Evolutionary conservation across 2,113 vertebrate genomes (phyloP), one percentile per base, ranked within the genome.

Genomic region (Columba janthina): DNA sequence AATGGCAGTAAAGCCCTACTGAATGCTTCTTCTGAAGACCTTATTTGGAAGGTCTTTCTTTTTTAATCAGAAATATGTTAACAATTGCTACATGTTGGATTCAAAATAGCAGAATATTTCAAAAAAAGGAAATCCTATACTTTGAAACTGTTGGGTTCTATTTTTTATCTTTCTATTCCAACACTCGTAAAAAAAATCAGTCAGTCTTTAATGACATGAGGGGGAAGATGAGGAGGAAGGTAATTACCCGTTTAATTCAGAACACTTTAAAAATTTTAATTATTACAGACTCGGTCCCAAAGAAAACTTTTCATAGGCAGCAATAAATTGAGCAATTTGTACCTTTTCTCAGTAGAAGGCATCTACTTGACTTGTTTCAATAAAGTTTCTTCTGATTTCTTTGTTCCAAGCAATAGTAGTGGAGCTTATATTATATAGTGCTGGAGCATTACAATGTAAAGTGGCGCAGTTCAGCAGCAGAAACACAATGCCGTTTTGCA

Each of bases 171-270:
- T 77, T 44, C 24, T 4, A 34, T 53, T 28, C 16, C 16, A 84
- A 40, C 2, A 34, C 1, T 19, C 61, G 3, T 5, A 19, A 12
- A 67, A 61, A 85, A 80, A 67, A 61, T 29, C 5, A 29, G 12
- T 48, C 7, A 38, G 2, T 62, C 3, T 34, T 15, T 16, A 91
- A 80, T 12, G 18, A 79, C 38, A 19, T 25, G 29, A 73, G 11
- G 8, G 5, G 9, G 5, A 64, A 20, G 5, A 38, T 51, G 16
- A 83, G 1, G 25, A 2, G 3, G 5, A 66, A 50, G 9, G 4
- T 54, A 8, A 44, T 84, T 29, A 60, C n/a, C 5, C 4, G 5
- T 85, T 85, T 85, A 4, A 53, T 73, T 83, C 9, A 38, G 20
- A 92, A 48, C 2, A 26, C 3, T 60, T 18, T 3, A 13, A 76